Conservation (phyloP, 1,140 invertebrate species). For the Sarcophaga bullata region DNA sequence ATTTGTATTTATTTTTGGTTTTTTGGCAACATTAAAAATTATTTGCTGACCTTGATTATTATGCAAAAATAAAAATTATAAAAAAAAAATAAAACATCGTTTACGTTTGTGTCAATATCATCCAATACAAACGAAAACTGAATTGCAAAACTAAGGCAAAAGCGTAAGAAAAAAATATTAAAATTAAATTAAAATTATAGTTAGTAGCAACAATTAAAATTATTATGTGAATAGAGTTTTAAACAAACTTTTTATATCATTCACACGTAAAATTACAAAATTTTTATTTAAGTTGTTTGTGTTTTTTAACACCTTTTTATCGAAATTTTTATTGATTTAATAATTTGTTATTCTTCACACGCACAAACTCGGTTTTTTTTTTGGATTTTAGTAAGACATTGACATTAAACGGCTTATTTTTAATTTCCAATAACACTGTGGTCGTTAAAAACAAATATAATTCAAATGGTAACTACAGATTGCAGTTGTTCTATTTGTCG, state of each 20-base stretch:
- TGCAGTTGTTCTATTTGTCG: no score
- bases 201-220: neutral
- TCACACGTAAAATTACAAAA: constrained; percentile 14
- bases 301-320: neutral
- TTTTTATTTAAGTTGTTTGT: neutral
- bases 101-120: constrained; percentile 6
- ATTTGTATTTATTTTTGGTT: neutral
- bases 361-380: neutral
- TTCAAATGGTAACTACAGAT: no score
- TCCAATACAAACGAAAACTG: neutral
- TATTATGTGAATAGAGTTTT: neutral
- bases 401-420: neutral
- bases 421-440: no score
- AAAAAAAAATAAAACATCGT: neutral
- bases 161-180: neutral
- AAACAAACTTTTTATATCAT: neutral
- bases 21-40: constrained; percentile 22
- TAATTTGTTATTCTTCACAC: neutral
- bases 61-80: constrained; percentile 6
- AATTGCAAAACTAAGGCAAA: neutral
- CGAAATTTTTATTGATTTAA: neutral
- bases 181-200: neutral
- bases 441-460: no score
- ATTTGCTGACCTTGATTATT: constrained; percentile 22
- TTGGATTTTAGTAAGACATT: neutral